A percentile compares a stretch with the other conserved stretches of the same genome.
These are phyloP conservation scores for Caenorhabditis zanzibari DNA, from an alignment of 2,888 invertebrate species.

Conservation along the genomic window DNA sequence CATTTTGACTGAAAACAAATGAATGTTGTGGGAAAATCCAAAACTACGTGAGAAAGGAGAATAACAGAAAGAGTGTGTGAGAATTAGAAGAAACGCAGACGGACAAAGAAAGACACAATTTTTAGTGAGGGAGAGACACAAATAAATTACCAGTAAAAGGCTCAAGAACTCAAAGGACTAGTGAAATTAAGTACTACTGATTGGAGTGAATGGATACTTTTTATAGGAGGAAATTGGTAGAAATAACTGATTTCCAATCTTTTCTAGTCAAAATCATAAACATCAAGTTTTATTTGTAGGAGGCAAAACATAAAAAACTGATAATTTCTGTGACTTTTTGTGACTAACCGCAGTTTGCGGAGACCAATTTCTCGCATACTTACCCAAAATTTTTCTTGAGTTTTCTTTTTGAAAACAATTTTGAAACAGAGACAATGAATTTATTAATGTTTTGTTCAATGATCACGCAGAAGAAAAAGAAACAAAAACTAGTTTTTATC, in stretches of 20 bases:
- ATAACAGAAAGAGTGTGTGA: not conserved
- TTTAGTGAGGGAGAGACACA: not conserved
- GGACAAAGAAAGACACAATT: constrained; percentile 3
- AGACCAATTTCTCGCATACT: not conserved
- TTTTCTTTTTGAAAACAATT: not conserved
- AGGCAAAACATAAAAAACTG: constrained; percentile 2
- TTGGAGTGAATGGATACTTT: not conserved
- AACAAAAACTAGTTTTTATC: too few species aligned
- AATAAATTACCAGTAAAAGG: not conserved
- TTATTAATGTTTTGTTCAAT: not conserved
- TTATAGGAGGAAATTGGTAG: not conserved
- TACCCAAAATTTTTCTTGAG: not conserved
- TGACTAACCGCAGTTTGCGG: not conserved
- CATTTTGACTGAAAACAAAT: constrained; percentile 24
- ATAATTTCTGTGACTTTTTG: constrained; percentile 14
- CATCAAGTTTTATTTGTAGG: not conserved
- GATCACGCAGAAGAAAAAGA: not conserved
- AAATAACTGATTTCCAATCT: too few species aligned
- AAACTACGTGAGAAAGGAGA: constrained; percentile 27
- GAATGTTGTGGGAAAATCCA: not conserved
- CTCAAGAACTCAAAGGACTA: not conserved
- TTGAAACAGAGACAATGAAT: not conserved
- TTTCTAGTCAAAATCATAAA: constrained; percentile 1
- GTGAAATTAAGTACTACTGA: not conserved
- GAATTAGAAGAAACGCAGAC: constrained; percentile 20